These are phyloP conservation scores for Accipiter virgatus DNA, from an alignment of 2,113 vertebrate species.

Conservation along the genomic window DNA sequence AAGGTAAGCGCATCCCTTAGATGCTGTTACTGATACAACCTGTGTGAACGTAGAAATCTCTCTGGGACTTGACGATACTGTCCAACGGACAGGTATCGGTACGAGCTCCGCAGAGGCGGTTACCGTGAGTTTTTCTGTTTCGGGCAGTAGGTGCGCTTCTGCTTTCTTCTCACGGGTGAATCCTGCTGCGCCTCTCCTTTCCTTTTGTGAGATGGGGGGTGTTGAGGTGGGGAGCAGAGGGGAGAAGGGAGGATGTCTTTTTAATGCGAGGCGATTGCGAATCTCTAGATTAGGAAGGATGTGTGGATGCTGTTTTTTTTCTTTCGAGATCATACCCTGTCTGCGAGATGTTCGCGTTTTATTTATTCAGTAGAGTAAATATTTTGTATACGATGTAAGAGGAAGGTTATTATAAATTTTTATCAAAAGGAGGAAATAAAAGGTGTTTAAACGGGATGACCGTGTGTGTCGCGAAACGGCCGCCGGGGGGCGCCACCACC, in stretches of 20 bases:
- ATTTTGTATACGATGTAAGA: conserved; percentile 71
- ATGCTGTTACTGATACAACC: rapidly evolving
- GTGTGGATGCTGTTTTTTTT: not conserved
- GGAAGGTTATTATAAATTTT: conserved; percentile 64
- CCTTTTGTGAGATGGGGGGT: rapidly evolving
- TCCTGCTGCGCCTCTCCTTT: not conserved
- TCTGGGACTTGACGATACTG: rapidly evolving
- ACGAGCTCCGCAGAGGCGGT: not conserved
- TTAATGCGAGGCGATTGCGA: rapidly evolving
- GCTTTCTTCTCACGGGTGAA: not conserved
- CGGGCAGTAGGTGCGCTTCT: not conserved
- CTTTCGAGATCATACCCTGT: not conserved
- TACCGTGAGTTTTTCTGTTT: not conserved
- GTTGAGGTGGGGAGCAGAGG: not conserved
- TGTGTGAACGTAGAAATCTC: rapidly evolving
- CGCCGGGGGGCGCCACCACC: not conserved
- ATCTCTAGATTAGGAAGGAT: rapidly evolving
- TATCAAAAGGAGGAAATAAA: conserved; percentile 60
- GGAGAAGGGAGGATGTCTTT: not conserved
- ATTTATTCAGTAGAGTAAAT: conserved; percentile 76
- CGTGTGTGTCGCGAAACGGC: not conserved
- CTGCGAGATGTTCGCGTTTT: conserved; percentile 35
- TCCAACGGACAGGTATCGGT: rapidly evolving
- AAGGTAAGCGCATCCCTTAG: rapidly evolving
- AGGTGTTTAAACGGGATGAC: not conserved